Base-by-base conservation (phyloP, 2,113 vertebrate genomes). In the Oreochromis spilurus region DNA sequence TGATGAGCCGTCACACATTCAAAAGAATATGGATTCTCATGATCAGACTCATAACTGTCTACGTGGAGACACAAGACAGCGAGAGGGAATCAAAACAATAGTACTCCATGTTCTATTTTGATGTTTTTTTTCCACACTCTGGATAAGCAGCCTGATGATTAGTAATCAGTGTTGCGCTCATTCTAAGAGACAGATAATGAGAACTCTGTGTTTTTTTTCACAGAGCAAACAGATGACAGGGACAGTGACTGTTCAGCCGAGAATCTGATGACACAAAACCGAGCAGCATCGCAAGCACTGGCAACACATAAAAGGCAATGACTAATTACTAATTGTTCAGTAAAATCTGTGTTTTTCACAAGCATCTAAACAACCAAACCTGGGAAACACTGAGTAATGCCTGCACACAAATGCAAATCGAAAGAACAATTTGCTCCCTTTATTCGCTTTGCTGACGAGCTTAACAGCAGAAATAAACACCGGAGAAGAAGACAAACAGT, bases 81-180 rank as follows among this genome's bases (percentile, higher is more conserved):
- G 13, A 24, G 31, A 92, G 45, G 26, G 82, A 89, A 84, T 89
- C 72, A 50, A 86, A 90, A 92, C 84, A 91, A 91, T 57, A 81
- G 54, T 45, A 79, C 82, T 77, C 53, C 26, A 50, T 77, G 26
- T 52, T 77, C 72, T 43, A 8, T 77, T 88, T 84, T 60, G 8
- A n/a, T 77, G 14, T 40, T 77, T 38, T 90, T 80, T 81, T 48
- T n/a, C 24, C 29, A 7, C 9, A 17, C 36, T 5, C 17, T 79
- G 60, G n/a, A 91, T 87, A 48, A 89, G 91, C 87, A 72, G 78
- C 67, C 75, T 84, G 87, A 91, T 88, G 84, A 95, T 94, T 93
- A 94, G 85, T 94, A 93, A 93, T 94, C 92, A 93, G 89, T 60
- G 91, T 65, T 92, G 88, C 60, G 84, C 83, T 91, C 72, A 82